A percentile compares a stretch with the other conserved stretches of the same genome.
Conservation (phyloP, 2,797 vertebrate genomes). For the Eulemur coronatus region DNA sequence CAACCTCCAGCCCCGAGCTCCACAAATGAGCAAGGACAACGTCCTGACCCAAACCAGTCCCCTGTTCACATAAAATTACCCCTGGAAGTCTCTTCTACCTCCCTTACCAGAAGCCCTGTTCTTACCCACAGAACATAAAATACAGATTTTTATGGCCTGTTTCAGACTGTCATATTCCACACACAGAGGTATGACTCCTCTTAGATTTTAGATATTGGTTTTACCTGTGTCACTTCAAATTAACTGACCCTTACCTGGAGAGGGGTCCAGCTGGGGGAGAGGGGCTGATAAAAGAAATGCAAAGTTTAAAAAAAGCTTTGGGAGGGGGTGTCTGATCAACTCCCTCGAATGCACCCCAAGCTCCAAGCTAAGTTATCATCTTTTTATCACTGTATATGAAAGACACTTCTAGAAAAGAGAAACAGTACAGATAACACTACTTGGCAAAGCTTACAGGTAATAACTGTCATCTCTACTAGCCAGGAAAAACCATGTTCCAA, state of each 20-base stretch:
- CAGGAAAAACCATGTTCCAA: slow-evolving; percentile 62
- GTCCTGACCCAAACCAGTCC: background rate
- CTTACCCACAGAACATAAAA: accelerated
- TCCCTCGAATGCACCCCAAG: background rate
- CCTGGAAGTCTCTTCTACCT: background rate
- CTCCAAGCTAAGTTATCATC: background rate
- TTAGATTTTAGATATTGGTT: background rate
- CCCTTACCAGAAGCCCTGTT: background rate
- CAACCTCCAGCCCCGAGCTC: background rate
- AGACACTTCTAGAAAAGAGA: background rate
- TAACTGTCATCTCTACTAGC: slow-evolving; percentile 50
- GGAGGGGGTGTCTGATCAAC: background rate
- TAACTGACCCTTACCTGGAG: background rate
- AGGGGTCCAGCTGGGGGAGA: no score
- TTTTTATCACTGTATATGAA: background rate
- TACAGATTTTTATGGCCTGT: background rate
- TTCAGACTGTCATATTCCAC: background rate
- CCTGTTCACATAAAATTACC: background rate
- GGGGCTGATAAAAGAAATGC: background rate
- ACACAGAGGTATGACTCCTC: background rate
- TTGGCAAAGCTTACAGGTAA: background rate
- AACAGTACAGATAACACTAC: background rate
- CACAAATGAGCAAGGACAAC: background rate
- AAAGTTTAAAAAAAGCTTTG: background rate
- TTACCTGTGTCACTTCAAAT: background rate